A percentile compares a stretch with the other conserved stretches of the same genome.
Conservation (phyloP, 2,113 vertebrate species). For the Lepisosteus oculatus region DNA sequence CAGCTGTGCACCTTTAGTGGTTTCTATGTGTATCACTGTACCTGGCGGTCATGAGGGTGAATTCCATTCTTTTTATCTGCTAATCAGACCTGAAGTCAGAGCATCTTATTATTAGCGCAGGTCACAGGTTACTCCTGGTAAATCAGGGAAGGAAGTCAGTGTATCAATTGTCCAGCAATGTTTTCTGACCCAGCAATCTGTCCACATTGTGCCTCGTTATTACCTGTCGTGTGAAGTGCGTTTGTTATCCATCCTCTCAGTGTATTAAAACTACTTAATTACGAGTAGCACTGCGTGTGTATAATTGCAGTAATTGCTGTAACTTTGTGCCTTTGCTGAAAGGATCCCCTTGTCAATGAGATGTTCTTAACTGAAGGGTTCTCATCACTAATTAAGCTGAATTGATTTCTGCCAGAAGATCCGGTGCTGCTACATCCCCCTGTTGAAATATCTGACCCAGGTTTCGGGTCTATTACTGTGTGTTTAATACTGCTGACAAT, state of each 20-base stretch:
- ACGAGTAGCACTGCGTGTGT: conserved; percentile 41
- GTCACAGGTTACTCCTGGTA: background rate
- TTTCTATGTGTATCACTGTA: background rate
- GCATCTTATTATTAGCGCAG: background rate
- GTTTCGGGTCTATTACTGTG: background rate
- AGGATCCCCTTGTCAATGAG: conserved; percentile 43
- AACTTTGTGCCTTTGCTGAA: conserved; percentile 44
- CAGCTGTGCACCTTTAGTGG: too few relatives aligned
- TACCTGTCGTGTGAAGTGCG: conserved; percentile 20
- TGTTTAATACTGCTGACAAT: too few relatives aligned
- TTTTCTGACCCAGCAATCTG: conserved; percentile 2
- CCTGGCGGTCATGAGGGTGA: background rate
- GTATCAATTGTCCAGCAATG: background rate
- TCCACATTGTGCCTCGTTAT: conserved; percentile 9
- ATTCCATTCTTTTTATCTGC: background rate
- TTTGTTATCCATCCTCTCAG: conserved; percentile 16
- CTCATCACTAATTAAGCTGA: conserved; percentile 38
- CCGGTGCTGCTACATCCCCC: background rate
- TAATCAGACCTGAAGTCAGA: conserved; percentile 8
- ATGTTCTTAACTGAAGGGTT: conserved; percentile 43
- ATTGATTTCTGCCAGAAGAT: conserved; percentile 42
- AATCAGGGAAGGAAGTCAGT: conserved; percentile 1
- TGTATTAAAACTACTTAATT: conserved; percentile 39
- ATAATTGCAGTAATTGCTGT: conserved; percentile 52
- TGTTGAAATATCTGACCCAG: conserved; percentile 6